These are phyloP conservation scores for Scaptomyza cyrtandrae DNA, from an alignment of 2,888 invertebrate species.

Conservation along the genomic window DNA sequence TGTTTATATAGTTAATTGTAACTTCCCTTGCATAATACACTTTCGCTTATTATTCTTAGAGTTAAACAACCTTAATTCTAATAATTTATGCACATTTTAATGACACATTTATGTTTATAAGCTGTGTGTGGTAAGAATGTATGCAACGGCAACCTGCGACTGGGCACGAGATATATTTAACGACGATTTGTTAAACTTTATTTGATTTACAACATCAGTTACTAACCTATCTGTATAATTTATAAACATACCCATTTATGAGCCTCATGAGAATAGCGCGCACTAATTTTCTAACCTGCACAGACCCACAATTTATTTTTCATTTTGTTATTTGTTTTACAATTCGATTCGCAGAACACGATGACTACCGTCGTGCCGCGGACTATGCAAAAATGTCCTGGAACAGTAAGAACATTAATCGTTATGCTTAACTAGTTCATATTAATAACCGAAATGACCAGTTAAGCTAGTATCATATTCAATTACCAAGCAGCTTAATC, in stretches of 20 bases:
- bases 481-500: background rate
- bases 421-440: constrained; percentile 39
- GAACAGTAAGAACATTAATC: constrained; percentile 89
- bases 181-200: too few species aligned
- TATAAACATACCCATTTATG: constrained; percentile 1
- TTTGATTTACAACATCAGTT: background rate
- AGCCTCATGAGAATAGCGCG: constrained; percentile 13
- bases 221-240: constrained; percentile 17
- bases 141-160: too few species aligned
- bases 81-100: too few species aligned
- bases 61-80: too few species aligned
- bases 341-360: constrained; percentile 87
- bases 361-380: constrained; percentile 92
- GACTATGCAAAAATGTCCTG: constrained; percentile 93
- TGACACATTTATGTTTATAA: too few species aligned
- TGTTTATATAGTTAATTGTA: too few species aligned
- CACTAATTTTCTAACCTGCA: constrained; percentile 55
- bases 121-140: too few species aligned
- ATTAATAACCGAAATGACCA: constrained; percentile 11
- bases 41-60: too few species aligned
- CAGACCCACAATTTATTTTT: constrained; percentile 78
- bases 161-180: too few species aligned
- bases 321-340: constrained; percentile 75
- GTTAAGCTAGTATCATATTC: constrained; percentile 2
- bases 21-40: too few species aligned